Evolutionary conservation across 2,888 invertebrate species (phyloP), one percentile per base, ranked within the genome.

Genomic region (Plagiodera versicolora): DNA sequence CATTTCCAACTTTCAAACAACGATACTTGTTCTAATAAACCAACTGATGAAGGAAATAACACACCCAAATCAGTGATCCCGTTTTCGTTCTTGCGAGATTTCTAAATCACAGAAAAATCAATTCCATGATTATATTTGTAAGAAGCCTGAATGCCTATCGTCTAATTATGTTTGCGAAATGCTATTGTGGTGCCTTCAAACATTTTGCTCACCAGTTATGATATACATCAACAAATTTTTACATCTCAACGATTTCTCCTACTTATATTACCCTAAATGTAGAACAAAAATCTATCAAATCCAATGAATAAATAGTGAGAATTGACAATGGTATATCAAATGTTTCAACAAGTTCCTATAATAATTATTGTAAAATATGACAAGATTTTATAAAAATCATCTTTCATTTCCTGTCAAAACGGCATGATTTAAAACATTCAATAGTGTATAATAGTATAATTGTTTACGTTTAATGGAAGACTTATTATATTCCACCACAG

Each of bases 401-500:
- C 39, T 14, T 14, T 39, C 24, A 24, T 24, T 39, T 10, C 32
- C 2, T 11, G 6, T 32, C 32, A 32, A 32, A 32, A 32, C 10
- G 14, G 14, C 39, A 39, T 39, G n/a, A 39, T 39, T n/a, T 39
- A 39, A 39, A 39, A 39, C 39, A 39, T 14, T 39, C 39, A 14
- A 39, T 39, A 39, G 14, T 39, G 4, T 39, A 39, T 32, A 39
- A 39, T 39, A 39, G 39, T 14, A 4, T 39, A 39, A 14, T 39
- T 14, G 14, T 20, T 20, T 28, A 20, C 16, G 30, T 56, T 35
- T 56, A 46, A 10, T 56, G 47, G 56, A 56, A 56, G 56, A 56
- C 56, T 20, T 28, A n/a, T n/a, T n/a, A 56, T 32, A 47, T 56
- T 56, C 28, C 30, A 56, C 46, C 46, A 45, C 46, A 47, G 28